Evolutionary conservation across 2,888 invertebrate species (phyloP), one percentile per base, ranked within the genome.

Genomic region (Troglohyphantes excavatus): DNA sequence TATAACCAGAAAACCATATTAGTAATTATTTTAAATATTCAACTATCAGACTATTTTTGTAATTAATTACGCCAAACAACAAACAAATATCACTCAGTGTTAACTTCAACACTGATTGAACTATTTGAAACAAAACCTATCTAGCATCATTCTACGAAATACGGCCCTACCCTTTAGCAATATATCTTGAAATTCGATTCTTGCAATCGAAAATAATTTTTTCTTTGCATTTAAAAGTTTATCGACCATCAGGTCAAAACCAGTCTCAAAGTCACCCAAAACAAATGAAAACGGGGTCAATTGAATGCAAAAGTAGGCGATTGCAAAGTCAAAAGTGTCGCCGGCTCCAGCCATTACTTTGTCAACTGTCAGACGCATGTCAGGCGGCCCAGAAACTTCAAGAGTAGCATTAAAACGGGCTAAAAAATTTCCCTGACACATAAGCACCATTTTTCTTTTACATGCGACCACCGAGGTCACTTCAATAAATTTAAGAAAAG

Each of bases 321-420:
- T 29, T 67, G 63, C 65, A 39, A 70, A 76, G 76, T 26, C 76
- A 78, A 29, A 61, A 79, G 21, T 86, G 86, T 86, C 86, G 59
- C 79, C 53, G 43, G 46, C 17, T n/a, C 61, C 17, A 11, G 27
- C 26, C 43, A 46, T 73, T 83, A 43, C 72, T 61, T 65, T 67
- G 67, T 53, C 75, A 84, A 53, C 2, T 84, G 75, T 75, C 75
- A 75, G 21, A 13, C 26, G 26, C 53, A 27, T 53, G 81, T 68
- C 68, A 68, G 46, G 53, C 53, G 79, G 13, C 81, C 67, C 21
- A 46, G 27, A 81, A 78, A 78, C 75, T 75, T 59, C 29, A n/a
- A 29, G 3, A 61, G 61, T 13, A 0, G 21, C 53, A 33, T 19
- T 59, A 75, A 75, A 72, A 11, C 29, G 6, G 29, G 26, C 19